A percentile compares a stretch with the other conserved stretches of the same genome.
Conservation (phyloP, 2,113 vertebrate species). For the Amazona vittata region DNA sequence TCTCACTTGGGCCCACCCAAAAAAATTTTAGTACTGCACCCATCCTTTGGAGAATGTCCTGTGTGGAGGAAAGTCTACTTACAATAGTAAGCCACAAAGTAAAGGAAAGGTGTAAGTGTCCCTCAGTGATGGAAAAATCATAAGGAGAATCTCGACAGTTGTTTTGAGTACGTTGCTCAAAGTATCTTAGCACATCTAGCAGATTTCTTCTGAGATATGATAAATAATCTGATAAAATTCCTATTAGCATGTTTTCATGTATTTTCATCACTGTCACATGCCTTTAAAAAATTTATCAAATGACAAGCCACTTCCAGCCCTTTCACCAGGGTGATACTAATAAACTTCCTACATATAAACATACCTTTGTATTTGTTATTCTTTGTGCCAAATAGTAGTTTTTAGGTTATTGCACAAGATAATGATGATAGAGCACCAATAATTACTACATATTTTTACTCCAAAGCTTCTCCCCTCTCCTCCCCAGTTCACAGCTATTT, state of each 20-base stretch:
- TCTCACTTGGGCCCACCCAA: background rate
- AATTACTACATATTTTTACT: background rate
- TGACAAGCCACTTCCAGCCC: background rate
- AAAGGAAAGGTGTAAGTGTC: background rate
- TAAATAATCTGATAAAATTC: background rate
- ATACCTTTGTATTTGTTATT: background rate
- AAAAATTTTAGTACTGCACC: background rate
- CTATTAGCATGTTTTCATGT: background rate
- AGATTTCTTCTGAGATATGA: background rate
- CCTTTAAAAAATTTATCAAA: background rate
- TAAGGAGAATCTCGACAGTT: background rate
- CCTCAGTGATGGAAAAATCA: background rate
- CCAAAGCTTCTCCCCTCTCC: background rate
- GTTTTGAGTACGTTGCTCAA: background rate
- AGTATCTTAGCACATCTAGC: background rate
- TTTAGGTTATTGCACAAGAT: background rate
- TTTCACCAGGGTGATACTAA: background rate
- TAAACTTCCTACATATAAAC: background rate
- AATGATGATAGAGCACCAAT: background rate
- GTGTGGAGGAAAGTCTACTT: background rate
- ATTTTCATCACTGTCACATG: background rate
- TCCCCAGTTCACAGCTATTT: accelerated
- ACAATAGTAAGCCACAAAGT: background rate
- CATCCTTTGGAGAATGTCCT: background rate
- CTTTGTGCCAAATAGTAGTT: background rate